Evolutionary conservation across 2,888 invertebrate species (phyloP).

Genomic region (Sussaba pulchella): DNA sequence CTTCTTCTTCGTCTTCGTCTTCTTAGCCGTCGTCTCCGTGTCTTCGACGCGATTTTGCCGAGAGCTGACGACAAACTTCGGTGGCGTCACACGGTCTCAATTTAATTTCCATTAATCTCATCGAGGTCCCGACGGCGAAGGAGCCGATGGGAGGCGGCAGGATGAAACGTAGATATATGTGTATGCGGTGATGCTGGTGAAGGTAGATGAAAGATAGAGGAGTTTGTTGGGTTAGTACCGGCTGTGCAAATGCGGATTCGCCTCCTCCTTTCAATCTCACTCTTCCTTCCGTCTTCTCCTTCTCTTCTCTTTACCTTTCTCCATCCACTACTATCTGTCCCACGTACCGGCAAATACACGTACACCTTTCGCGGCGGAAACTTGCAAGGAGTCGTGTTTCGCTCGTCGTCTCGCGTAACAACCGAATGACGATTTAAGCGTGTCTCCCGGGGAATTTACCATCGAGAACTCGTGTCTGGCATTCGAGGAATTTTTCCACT

Average conservation of each 20-base stretch:
- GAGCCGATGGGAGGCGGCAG: conserved; percentile 8
- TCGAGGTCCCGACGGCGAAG: conserved; percentile 58
- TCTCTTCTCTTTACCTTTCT: conserved; percentile 19
- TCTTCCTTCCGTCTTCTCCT: neutral
- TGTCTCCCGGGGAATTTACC: conserved; percentile 44
- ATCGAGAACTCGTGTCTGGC: conserved; percentile 18
- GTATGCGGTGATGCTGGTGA: neutral
- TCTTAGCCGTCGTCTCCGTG: conserved; percentile 28
- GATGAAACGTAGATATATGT: neutral
- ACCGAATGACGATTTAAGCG: conserved; percentile 36
- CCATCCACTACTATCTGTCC: neutral
- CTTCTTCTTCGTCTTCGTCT: neutral
- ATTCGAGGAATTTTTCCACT: conserved; percentile 32
- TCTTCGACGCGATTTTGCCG: conserved; percentile 47
- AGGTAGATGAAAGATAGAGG: conserved; percentile 21
- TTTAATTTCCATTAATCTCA: conserved; percentile 72
- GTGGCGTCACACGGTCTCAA: conserved; percentile 68
- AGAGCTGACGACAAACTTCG: conserved; percentile 60
- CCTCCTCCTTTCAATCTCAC: conserved; percentile 19
- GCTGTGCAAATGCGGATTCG: conserved; percentile 60
- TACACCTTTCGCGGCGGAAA: conserved; percentile 13
- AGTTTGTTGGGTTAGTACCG: conserved; percentile 61
- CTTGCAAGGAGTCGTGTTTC: conserved; percentile 30
- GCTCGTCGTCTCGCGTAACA: conserved; percentile 17
- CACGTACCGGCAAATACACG: neutral